Evolutionary conservation across 1,140 invertebrate species (phyloP).

Genomic region (Drosophila willistoni): DNA sequence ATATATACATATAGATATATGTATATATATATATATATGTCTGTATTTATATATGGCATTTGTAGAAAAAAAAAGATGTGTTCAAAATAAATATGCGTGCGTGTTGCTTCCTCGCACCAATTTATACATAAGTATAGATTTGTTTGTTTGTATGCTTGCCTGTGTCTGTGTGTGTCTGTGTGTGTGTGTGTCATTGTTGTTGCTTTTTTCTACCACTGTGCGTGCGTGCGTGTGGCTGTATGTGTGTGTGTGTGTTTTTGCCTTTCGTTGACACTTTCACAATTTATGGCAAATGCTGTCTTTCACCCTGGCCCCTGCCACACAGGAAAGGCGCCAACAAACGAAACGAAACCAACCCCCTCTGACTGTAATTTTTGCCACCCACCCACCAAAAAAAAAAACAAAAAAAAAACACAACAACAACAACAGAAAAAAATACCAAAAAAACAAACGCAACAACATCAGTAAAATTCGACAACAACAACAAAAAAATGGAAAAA

Average conservation of each 20-base stretch:
- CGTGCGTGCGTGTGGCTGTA: slow-evolving; percentile 49
- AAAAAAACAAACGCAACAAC: slow-evolving; percentile 27
- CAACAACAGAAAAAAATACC: background rate
- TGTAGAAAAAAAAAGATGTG: slow-evolving; percentile 66
- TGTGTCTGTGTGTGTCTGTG: slow-evolving; percentile 38
- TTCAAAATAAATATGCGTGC: slow-evolving; percentile 81
- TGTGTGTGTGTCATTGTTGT: slow-evolving; percentile 65
- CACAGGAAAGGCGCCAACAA: slow-evolving; percentile 66
- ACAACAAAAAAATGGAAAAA: slow-evolving; percentile 18
- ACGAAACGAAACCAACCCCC: slow-evolving; percentile 27
- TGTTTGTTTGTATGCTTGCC: slow-evolving; percentile 54
- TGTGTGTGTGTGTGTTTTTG: slow-evolving; percentile 62
- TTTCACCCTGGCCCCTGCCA: slow-evolving; percentile 62
- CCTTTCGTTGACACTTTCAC: slow-evolving; percentile 81
- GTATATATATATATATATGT: slow-evolving; percentile 40
- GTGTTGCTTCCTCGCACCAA: slow-evolving; percentile 72
- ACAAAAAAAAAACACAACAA: slow-evolving; percentile 10
- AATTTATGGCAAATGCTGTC: slow-evolving; percentile 80
- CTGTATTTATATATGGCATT: slow-evolving; percentile 68
- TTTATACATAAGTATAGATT: slow-evolving; percentile 53
- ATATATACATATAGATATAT: slow-evolving; percentile 32
- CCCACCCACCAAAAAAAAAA: slow-evolving; percentile 56
- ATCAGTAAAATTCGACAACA: slow-evolving; percentile 2
- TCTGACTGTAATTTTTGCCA: slow-evolving; percentile 71
- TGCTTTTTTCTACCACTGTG: slow-evolving; percentile 56